Percentiles rank a stretch among this genome's conserved stretches.
These are phyloP conservation scores for Lucilia cuprina DNA, from an alignment of 1,140 invertebrate genomes.

Conservation along the genomic window DNA sequence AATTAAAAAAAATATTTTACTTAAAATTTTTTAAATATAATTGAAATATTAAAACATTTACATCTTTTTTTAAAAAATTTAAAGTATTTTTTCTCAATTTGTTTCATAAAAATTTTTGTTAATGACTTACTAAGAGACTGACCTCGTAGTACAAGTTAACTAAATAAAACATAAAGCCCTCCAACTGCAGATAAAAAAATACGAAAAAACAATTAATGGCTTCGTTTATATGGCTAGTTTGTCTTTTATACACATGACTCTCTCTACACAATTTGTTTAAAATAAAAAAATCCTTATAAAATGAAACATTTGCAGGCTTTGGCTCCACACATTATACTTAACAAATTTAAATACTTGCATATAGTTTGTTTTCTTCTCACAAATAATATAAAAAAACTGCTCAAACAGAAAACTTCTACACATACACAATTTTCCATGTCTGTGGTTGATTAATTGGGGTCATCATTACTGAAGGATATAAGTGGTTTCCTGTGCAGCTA, in stretches of 20 bases:
- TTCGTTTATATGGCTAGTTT: background rate
- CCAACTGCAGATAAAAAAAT: background rate
- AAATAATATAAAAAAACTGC: too few relatives aligned
- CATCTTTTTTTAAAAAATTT: too few relatives aligned
- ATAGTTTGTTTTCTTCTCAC: background rate
- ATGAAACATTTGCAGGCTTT: background rate
- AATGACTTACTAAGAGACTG: too few relatives aligned
- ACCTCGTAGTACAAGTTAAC: too few relatives aligned
- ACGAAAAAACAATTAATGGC: background rate
- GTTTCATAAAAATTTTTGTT: too few relatives aligned
- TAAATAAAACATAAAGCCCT: background rate
- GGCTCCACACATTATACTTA: background rate
- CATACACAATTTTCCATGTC: background rate
- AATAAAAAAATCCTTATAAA: background rate
- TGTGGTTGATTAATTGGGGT: slow-evolving; percentile 35
- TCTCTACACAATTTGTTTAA: background rate
- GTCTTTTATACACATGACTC: background rate
- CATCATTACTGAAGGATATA: slow-evolving; percentile 34
- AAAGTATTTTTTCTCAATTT: too few relatives aligned
- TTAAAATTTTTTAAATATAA: too few relatives aligned
- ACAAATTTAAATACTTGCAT: background rate
- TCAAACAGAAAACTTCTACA: background rate
- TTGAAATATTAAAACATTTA: too few relatives aligned
- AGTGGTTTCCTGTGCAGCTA: slow-evolving; percentile 15
- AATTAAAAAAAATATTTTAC: too few relatives aligned